Evolutionary conservation across 2,797 vertebrate species (phyloP).

Genomic region (Botia kubotai): DNA sequence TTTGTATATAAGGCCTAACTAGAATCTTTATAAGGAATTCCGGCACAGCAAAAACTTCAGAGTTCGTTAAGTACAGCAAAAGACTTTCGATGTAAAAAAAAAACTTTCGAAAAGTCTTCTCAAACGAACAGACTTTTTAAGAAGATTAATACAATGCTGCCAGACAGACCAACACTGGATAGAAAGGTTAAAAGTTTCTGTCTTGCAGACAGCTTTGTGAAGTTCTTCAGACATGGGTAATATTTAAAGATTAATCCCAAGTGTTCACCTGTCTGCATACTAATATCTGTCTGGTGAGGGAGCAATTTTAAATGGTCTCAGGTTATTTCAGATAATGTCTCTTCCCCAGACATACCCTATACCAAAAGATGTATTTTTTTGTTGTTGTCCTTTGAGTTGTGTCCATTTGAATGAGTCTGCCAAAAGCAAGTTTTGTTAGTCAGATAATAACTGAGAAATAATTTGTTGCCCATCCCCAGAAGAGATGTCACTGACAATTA

Average conservation of each 20-base stretch:
- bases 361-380: constrained; percentile 35
- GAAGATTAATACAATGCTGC: constrained; percentile 59
- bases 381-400: constrained; percentile 15
- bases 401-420: constrained; percentile 38
- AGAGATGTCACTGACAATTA: constrained; percentile 7
- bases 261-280: constrained; percentile 64
- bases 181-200: constrained; percentile 62
- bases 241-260: constrained; percentile 62
- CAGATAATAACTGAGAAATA: constrained; percentile 1
- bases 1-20: background rate
- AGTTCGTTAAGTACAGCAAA: constrained; percentile 22
- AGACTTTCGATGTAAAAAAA: constrained; percentile 28
- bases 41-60: no score
- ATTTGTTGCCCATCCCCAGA: constrained; percentile 16
- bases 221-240: constrained; percentile 64
- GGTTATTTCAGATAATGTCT: constrained; percentile 51
- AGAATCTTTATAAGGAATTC: background rate
- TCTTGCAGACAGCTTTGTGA: constrained; percentile 62
- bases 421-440: constrained; percentile 27
- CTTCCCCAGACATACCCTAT: constrained; percentile 44
- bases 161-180: constrained; percentile 57
- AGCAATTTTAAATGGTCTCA: constrained; percentile 50
- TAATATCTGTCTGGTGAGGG: constrained; percentile 59
- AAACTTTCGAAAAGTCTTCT: constrained; percentile 36
- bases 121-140: constrained; percentile 25